Evolutionary conservation across 1,140 invertebrate genomes (phyloP).

Genomic region (Drosophila murphyi): DNA sequence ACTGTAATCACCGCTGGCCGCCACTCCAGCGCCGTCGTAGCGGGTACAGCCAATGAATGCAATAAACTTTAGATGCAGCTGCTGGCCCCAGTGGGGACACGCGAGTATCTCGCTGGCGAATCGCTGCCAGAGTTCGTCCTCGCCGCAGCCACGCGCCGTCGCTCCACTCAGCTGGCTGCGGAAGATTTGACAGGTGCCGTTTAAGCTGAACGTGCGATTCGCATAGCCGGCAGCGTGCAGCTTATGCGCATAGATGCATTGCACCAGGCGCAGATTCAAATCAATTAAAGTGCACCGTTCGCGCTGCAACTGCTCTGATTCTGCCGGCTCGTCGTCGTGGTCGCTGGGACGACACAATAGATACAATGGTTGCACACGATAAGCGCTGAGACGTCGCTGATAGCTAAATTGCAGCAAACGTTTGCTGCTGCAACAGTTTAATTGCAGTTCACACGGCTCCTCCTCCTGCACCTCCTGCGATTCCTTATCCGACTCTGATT

Average conservation of each 20-base stretch:
- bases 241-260: constrained; percentile 95
- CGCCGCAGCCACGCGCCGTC: constrained; percentile 89
- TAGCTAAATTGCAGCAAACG: constrained; percentile 51
- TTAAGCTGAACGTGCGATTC: constrained; percentile 93
- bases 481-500: background rate
- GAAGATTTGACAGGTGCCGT: constrained; percentile 88
- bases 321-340: constrained; percentile 77
- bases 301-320: constrained; percentile 74
- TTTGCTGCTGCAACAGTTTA: constrained; percentile 55
- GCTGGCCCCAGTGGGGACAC: constrained; percentile 86
- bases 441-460: constrained; percentile 32
- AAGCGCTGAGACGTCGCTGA: constrained; percentile 47
- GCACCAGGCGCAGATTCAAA: constrained; percentile 91
- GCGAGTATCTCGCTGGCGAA: constrained; percentile 93
- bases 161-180: constrained; percentile 89
- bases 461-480: background rate
- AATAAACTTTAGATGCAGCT: constrained; percentile 90
- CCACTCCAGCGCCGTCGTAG: constrained; percentile 88
- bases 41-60: constrained; percentile 95
- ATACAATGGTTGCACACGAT: constrained; percentile 88
- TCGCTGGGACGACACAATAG: constrained; percentile 91
- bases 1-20: constrained; percentile 86
- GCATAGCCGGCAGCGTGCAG: constrained; percentile 91
- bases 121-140: constrained; percentile 93
- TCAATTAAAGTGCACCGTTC: constrained; percentile 88